Conservation (phyloP, 53 echinoderm and acorn worm genomes). For the Paelopatides confundens region DNA sequence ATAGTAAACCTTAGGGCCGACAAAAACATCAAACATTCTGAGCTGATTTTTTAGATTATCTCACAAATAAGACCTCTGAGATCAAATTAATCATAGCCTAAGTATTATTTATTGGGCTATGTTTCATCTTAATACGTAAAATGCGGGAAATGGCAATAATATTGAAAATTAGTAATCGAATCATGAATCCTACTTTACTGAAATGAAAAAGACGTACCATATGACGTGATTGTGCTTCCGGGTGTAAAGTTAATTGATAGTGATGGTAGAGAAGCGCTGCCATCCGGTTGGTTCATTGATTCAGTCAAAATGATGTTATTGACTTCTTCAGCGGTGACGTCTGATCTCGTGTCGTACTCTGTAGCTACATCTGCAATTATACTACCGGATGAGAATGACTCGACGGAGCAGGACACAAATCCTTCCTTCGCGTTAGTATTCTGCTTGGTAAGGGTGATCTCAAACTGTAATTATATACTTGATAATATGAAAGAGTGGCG, state of each 20-base stretch:
- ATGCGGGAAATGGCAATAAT: too few relatives aligned
- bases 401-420: background rate
- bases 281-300: background rate
- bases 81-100: too few relatives aligned
- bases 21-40: too few relatives aligned
- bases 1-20: too few relatives aligned
- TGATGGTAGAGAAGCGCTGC: background rate
- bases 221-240: background rate
- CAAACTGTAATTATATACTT: background rate
- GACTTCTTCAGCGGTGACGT: background rate
- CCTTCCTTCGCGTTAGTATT: background rate
- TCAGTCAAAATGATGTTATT: background rate
- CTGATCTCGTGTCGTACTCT: background rate
- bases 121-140: too few relatives aligned
- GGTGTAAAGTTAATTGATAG: background rate
- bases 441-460: constrained; percentile 7
- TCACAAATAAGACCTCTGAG: too few relatives aligned
- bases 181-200: too few relatives aligned
- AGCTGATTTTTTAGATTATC: too few relatives aligned
- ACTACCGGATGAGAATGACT: background rate
- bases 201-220: too few relatives aligned
- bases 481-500: background rate
- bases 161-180: too few relatives aligned
- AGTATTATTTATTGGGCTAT: too few relatives aligned
- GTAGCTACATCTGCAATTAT: constrained; percentile 2